phyloP scores from a whole-genome alignment of 2,113 vertebrate genomes.

The Callospermophilus lateralis region DNA sequence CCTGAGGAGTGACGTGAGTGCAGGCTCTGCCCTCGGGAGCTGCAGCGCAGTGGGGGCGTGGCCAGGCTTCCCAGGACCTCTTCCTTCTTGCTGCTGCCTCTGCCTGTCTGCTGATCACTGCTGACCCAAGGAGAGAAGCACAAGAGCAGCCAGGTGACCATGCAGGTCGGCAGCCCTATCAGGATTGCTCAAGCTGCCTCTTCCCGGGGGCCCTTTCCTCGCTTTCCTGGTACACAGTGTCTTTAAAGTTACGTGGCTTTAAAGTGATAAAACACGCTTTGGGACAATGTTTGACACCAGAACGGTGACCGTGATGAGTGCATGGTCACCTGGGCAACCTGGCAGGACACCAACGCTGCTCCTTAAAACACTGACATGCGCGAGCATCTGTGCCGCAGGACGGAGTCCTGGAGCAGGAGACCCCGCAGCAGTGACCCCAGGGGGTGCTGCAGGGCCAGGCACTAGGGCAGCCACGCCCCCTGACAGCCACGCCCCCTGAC shows the following conservation, averaged over 20 bases:
- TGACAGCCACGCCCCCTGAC: too few relatives aligned
- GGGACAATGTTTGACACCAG: too few relatives aligned
- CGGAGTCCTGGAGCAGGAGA: background rate
- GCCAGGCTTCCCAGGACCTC: slow-evolving; percentile 70
- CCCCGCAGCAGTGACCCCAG: background rate
- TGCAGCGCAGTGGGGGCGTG: slow-evolving; percentile 83
- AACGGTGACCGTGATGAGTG: too few relatives aligned
- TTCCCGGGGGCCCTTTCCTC: background rate
- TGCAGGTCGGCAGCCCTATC: fast-evolving
- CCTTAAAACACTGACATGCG: background rate
- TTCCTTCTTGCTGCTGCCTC: background rate
- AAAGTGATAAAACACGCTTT: too few relatives aligned
- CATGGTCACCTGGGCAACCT: background rate
- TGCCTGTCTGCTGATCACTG: slow-evolving; percentile 69
- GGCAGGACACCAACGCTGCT: background rate
- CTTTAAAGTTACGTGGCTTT: background rate
- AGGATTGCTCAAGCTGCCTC: fast-evolving
- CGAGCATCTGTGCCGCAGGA: background rate
- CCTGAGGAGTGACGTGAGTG: slow-evolving; percentile 74
- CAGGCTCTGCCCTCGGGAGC: slow-evolving; percentile 71
- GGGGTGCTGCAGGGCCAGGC: too few relatives aligned
- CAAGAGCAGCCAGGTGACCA: background rate
- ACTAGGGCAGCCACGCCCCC: too few relatives aligned
- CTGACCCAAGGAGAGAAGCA: slow-evolving; percentile 74
- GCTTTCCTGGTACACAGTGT: background rate